Conservation (phyloP, 2,113 vertebrate genomes). For the Caretta caretta region DNA sequence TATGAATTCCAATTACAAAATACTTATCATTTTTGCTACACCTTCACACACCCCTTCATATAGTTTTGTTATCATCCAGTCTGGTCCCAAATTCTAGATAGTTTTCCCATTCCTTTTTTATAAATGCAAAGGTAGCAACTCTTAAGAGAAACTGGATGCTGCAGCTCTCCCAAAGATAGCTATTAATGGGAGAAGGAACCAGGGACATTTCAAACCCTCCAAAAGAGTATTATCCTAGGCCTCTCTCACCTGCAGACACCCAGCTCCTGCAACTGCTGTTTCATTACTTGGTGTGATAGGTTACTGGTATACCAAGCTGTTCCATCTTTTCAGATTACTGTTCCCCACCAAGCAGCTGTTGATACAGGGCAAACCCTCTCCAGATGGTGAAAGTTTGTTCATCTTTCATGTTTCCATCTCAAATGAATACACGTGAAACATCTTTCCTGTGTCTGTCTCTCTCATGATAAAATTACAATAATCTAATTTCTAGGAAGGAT, state of each 20-base stretch:
- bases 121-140: neutral
- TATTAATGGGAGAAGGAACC: constrained; percentile 45
- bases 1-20: neutral
- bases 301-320: neutral
- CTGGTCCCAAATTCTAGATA: constrained; percentile 30
- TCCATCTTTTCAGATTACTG: neutral
- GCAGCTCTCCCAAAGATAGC: constrained; percentile 70
- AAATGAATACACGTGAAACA: constrained; percentile 53
- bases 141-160: constrained; percentile 29
- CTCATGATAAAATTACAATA: neutral
- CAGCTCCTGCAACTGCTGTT: neutral
- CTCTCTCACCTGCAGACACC: constrained; percentile 6
- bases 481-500: constrained; percentile 16
- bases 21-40: neutral
- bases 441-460: constrained; percentile 25
- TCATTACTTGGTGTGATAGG: neutral
- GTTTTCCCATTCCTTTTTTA: neutral
- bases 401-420: fast-evolving
- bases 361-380: neutral
- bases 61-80: neutral
- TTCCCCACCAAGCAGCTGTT: neutral
- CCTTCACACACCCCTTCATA: neutral
- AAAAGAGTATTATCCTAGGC: constrained; percentile 9
- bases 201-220: constrained; percentile 2
- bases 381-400: neutral